Percentiles rank a stretch among this genome's conserved stretches.
These are phyloP conservation scores for Notodonta dromedarius DNA, from an alignment of 2,888 invertebrate genomes.

Conservation along the genomic window DNA sequence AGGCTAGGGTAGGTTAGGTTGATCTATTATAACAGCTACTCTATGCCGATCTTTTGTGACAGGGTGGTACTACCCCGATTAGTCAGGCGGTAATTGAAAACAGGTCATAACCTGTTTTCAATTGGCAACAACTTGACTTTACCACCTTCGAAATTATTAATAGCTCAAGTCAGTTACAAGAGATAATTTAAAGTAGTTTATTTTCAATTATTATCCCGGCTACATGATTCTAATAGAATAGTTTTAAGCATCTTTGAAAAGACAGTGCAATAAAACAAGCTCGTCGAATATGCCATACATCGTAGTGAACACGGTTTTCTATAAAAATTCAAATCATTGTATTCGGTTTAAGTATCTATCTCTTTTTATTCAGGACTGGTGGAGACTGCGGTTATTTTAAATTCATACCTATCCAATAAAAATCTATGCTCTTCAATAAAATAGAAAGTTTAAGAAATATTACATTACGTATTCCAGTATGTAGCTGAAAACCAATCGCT, in stretches of 20 bases:
- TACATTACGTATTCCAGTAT: background rate
- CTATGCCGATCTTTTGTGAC: too few species aligned
- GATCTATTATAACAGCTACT: too few species aligned
- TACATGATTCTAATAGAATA: background rate
- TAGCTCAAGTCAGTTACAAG: too few species aligned
- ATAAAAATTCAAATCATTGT: conserved; percentile 51
- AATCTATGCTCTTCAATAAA: conserved; percentile 15
- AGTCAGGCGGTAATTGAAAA: too few species aligned
- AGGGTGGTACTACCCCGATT: too few species aligned
- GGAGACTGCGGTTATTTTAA: conserved; percentile 19
- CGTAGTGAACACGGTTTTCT: conserved; percentile 32
- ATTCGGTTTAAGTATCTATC: conserved; percentile 27
- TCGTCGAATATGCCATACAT: conserved; percentile 27
- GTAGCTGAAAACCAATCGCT: background rate
- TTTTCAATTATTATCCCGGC: too few species aligned
- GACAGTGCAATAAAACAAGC: conserved; percentile 27
- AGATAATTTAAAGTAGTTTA: too few species aligned
- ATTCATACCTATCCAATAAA: conserved; percentile 13
- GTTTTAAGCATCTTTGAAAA: background rate
- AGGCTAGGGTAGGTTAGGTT: too few species aligned
- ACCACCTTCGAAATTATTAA: too few species aligned
- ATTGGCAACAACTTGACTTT: too few species aligned
- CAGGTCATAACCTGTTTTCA: too few species aligned
- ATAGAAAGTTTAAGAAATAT: background rate
- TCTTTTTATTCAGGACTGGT: conserved; percentile 35